These are phyloP conservation scores for Dicroscelio sp. DNA, from an alignment of 2,888 invertebrate species.

Conservation along the genomic window DNA sequence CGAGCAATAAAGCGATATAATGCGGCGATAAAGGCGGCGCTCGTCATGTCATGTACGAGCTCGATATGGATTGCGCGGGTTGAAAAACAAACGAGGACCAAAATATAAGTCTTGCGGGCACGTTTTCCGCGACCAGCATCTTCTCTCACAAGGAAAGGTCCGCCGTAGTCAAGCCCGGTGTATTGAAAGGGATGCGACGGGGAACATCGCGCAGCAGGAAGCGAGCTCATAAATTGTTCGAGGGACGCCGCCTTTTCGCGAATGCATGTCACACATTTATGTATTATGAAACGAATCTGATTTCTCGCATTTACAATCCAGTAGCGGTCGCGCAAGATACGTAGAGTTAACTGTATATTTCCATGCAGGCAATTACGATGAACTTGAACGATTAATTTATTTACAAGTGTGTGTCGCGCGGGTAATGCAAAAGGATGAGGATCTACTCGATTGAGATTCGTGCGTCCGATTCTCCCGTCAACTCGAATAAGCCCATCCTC, in stretches of 20 bases:
- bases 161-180: constrained; percentile 22
- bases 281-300: not conserved
- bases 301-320: not conserved
- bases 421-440: not conserved
- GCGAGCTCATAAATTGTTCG: not conserved
- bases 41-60: too few species aligned
- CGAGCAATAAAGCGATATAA: too few species aligned
- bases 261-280: not conserved
- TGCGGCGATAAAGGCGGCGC: too few species aligned
- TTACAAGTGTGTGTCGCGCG: not conserved
- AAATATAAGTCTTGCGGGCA: not conserved
- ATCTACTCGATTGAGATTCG: not conserved
- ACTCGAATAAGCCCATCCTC: not conserved
- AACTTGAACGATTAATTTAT: not conserved
- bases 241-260: not conserved
- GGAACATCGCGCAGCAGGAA: not conserved
- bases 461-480: not conserved
- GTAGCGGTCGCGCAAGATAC: not conserved
- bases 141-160: not conserved
- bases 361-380: not conserved
- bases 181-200: not conserved
- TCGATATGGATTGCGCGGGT: too few species aligned
- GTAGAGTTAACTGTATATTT: not conserved
- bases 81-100: too few species aligned
- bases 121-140: not conserved